Conservation (phyloP, 2,113 vertebrate species). For the Speoplatyrhinus poulsoni region DNA sequence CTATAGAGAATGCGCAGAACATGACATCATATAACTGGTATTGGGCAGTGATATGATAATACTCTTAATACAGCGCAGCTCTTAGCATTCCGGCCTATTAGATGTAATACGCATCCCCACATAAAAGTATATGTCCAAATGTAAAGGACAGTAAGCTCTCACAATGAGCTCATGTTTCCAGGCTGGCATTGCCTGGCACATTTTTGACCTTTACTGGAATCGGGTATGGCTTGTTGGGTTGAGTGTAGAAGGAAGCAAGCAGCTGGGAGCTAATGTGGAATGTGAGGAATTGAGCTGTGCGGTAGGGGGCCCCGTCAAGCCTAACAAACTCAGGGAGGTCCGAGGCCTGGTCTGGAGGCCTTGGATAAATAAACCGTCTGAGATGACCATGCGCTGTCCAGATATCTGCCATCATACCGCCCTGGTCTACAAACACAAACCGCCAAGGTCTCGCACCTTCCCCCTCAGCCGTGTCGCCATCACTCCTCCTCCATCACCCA, state of each 20-base stretch:
- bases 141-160: background rate
- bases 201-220: constrained; percentile 28
- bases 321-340: constrained; percentile 88
- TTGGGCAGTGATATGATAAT: background rate
- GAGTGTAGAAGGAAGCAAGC: constrained; percentile 67
- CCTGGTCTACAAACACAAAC: constrained; percentile 72
- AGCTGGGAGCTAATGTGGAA: constrained; percentile 83
- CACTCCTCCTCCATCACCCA: background rate
- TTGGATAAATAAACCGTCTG: constrained; percentile 83
- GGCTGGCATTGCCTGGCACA: constrained; percentile 10
- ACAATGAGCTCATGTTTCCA: constrained; percentile 1
- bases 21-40: background rate
- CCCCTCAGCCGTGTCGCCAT: constrained; percentile 11
- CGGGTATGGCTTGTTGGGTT: constrained; percentile 43
- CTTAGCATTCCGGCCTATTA: background rate
- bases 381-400: constrained; percentile 81
- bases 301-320: constrained; percentile 80
- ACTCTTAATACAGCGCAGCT: background rate
- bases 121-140: constrained; percentile 11
- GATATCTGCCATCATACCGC: constrained; percentile 80
- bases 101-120: constrained; percentile 1
- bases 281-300: constrained; percentile 81
- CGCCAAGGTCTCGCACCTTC: constrained; percentile 27
- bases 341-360: constrained; percentile 79
- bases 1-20: no score